Conservation (phyloP, 2,888 invertebrate species). For the Cacoxenus indagator region DNA sequence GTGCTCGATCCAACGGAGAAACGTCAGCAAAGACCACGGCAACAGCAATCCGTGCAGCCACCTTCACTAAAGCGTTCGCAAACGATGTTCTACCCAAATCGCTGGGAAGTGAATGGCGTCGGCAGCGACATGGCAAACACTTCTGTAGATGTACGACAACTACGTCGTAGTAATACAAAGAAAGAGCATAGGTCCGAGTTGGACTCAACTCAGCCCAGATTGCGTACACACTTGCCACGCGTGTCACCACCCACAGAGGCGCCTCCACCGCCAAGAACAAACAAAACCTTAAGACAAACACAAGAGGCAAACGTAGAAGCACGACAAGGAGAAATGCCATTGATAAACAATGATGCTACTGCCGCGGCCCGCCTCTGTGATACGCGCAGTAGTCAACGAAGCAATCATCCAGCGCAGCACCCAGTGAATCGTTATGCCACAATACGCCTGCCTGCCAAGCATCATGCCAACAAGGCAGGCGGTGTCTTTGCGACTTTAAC, state of each 20-base stretch:
- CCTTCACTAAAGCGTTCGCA: constrained; percentile 66
- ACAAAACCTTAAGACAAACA: not conserved
- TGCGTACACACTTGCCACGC: constrained; percentile 36
- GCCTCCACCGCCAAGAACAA: constrained; percentile 40
- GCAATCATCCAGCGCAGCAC: constrained; percentile 36
- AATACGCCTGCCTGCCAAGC: constrained; percentile 53
- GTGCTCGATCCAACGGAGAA: constrained; percentile 63
- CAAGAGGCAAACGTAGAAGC: not conserved
- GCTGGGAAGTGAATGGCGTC: constrained; percentile 25
- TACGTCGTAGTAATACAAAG: constrained; percentile 40
- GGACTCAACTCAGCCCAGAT: constrained; percentile 58
- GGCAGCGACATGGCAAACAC: constrained; percentile 11
- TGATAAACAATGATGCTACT: not conserved
- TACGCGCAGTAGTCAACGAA: not conserved
- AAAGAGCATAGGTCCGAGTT: constrained; percentile 39
- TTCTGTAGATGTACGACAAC: constrained; percentile 51
- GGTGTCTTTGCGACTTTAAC: constrained; percentile 25
- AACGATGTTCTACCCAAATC: constrained; percentile 63
- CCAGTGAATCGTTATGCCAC: constrained; percentile 48
- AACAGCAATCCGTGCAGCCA: constrained; percentile 63
- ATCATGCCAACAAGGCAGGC: constrained; percentile 63
- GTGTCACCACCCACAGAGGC: constrained; percentile 52
- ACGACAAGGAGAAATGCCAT: not conserved
- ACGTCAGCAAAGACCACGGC: constrained; percentile 61
- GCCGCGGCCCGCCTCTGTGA: constrained; percentile 18